These are phyloP conservation scores for Sebastes kiyomatsui DNA, from an alignment of 2,797 vertebrate species.

Conservation along the genomic window DNA sequence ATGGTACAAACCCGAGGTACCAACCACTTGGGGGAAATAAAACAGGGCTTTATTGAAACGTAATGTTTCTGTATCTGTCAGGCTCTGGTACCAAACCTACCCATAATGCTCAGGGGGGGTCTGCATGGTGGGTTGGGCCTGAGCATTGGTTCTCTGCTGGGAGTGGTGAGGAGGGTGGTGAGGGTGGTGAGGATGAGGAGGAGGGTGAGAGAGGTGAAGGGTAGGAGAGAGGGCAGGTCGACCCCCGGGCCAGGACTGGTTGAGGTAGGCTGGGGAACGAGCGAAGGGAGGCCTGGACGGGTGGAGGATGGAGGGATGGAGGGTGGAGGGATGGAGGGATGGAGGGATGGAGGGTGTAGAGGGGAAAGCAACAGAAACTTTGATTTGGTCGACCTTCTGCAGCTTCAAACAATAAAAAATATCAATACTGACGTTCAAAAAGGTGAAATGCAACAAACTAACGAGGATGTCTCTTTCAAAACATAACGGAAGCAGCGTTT, in stretches of 20 bases:
- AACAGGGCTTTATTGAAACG: not conserved
- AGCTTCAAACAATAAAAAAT: not conserved
- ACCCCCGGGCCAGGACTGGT: conserved; percentile 77
- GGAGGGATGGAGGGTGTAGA: not conserved
- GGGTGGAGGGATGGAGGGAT: not conserved
- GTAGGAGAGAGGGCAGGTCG: conserved; percentile 66
- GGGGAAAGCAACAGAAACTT: not conserved
- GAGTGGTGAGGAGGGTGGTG: not conserved
- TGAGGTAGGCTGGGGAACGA: conserved; percentile 67
- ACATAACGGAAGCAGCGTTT: not conserved
- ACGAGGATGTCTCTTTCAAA: not conserved
- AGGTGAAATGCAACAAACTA: not conserved
- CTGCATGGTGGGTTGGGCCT: conserved; percentile 7
- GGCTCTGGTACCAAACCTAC: conserved; percentile 70
- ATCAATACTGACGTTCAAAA: not conserved
- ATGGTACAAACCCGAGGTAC: not conserved
- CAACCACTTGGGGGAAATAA: not conserved
- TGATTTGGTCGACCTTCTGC: not conserved
- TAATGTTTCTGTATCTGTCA: not conserved
- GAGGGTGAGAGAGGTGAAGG: conserved; percentile 37
- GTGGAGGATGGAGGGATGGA: not conserved
- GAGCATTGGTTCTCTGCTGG: conserved; percentile 11
- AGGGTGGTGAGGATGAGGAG: not conserved
- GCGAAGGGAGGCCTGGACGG: conserved; percentile 64
- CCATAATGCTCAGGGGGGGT: conserved; percentile 74